Conservation (phyloP, 2,797 vertebrate genomes). For the Melanogrammus aeglefinus region DNA sequence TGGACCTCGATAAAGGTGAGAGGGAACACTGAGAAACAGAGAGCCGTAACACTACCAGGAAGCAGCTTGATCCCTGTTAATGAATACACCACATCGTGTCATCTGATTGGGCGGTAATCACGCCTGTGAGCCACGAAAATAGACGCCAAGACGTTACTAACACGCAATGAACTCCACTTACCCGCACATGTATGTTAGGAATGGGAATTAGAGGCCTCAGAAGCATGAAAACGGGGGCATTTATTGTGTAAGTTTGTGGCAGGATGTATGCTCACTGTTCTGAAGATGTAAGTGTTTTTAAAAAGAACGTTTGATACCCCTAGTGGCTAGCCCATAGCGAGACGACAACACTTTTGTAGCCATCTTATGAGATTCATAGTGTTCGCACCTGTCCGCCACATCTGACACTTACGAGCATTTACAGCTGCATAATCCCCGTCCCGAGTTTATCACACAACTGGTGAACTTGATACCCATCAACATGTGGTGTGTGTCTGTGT, state of each 20-base stretch:
- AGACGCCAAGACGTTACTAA: not conserved
- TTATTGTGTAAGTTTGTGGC: not conserved
- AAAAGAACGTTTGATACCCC: not conserved
- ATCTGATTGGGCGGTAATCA: constrained; percentile 17
- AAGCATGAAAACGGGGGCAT: not conserved
- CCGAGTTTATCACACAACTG: not conserved
- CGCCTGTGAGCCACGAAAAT: constrained; percentile 21
- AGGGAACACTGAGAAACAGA: constrained; percentile 28
- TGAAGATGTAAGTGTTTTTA: not conserved
- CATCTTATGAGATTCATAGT: constrained; percentile 1
- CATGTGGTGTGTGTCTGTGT: not conserved
- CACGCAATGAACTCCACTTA: not conserved
- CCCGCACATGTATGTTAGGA: not conserved
- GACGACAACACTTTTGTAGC: not conserved
- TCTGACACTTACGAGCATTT: not conserved
- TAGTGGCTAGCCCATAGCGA: not conserved
- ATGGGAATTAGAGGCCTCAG: too few relatives aligned
- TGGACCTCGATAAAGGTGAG: constrained; percentile 42
- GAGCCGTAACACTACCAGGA: not conserved
- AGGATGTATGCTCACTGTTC: not conserved
- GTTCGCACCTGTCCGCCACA: constrained; percentile 56
- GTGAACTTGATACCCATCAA: constrained; percentile 15
- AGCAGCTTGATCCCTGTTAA: not conserved
- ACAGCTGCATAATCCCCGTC: not conserved
- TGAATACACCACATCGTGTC: not conserved